Evolutionary conservation across 1,140 invertebrate genomes (phyloP).

Genomic region (Phthorimaea operculella): DNA sequence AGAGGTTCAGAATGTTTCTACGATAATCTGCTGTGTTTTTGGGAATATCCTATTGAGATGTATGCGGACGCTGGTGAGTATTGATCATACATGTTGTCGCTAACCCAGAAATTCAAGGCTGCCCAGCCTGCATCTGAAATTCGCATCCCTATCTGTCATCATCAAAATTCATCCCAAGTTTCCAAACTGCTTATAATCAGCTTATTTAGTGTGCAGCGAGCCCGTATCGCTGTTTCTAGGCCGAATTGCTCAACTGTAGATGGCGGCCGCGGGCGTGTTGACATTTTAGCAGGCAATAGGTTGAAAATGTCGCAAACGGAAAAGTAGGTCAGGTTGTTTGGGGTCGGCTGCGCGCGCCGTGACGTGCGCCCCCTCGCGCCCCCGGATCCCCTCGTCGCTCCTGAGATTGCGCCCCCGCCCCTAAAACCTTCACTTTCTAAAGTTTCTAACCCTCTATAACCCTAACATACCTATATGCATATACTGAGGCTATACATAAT

Average conservation of each 20-base stretch:
- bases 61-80: slow-evolving; percentile 36
- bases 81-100: neutral
- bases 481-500: neutral
- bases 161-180: neutral
- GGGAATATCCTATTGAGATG: slow-evolving; percentile 41
- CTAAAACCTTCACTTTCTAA: slow-evolving; percentile 45
- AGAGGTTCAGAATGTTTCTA: slow-evolving; percentile 39
- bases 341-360: slow-evolving; percentile 48
- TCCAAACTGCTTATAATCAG: neutral
- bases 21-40: slow-evolving; percentile 17
- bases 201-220: neutral
- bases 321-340: slow-evolving; percentile 43
- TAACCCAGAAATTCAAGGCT: neutral
- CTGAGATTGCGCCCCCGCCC: slow-evolving; percentile 29
- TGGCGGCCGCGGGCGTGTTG: slow-evolving; percentile 29
- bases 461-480: neutral
- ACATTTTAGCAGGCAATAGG: slow-evolving; percentile 33
- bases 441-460: slow-evolving; percentile 7
- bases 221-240: slow-evolving; percentile 20
- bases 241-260: slow-evolving; percentile 9
- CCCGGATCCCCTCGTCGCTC: slow-evolving; percentile 8
- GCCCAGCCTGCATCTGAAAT: neutral
- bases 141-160: neutral
- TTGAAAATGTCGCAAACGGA: slow-evolving; percentile 36
- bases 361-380: slow-evolving; percentile 35